A percentile compares a stretch with the other conserved stretches of the same genome.
Evolutionary conservation across 1,140 invertebrate species (phyloP).

Genomic region (Periplaneta americana): DNA sequence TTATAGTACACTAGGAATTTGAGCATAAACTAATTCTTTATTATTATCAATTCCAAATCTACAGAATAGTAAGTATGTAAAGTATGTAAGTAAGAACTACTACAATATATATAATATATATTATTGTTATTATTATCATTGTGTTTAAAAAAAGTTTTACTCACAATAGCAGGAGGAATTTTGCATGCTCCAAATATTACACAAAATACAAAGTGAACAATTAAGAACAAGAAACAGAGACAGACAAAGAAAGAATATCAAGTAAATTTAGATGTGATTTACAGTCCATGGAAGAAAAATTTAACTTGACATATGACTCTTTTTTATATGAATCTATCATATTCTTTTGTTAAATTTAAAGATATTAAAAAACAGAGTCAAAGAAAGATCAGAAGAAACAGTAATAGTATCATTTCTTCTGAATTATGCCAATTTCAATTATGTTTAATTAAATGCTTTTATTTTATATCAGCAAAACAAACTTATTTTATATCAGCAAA

Average conservation of each 20-base stretch:
- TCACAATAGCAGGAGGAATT: neutral
- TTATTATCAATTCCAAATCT: neutral
- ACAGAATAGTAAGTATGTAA: neutral
- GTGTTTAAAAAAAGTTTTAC: neutral
- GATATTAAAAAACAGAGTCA: neutral
- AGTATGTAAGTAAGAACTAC: too few species aligned
- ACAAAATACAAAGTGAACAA: neutral
- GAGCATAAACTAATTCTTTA: neutral
- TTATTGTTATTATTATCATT: too few species aligned
- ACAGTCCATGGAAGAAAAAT: neutral
- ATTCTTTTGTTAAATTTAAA: too few species aligned
- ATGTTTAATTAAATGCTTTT: too few species aligned
- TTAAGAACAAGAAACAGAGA: neutral
- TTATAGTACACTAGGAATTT: neutral
- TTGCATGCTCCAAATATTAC: conserved; percentile 10
- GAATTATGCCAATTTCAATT: neutral
- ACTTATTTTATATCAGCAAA: neutral
- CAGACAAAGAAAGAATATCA: neutral
- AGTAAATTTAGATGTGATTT: neutral
- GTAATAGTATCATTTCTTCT: neutral
- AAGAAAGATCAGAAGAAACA: neutral
- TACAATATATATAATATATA: neutral
- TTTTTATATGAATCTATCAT: neutral
- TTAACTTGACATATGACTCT: neutral
- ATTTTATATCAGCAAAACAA: neutral